Conservation (phyloP, 2,113 vertebrate species). For the Romanogobio albipinnatus region DNA sequence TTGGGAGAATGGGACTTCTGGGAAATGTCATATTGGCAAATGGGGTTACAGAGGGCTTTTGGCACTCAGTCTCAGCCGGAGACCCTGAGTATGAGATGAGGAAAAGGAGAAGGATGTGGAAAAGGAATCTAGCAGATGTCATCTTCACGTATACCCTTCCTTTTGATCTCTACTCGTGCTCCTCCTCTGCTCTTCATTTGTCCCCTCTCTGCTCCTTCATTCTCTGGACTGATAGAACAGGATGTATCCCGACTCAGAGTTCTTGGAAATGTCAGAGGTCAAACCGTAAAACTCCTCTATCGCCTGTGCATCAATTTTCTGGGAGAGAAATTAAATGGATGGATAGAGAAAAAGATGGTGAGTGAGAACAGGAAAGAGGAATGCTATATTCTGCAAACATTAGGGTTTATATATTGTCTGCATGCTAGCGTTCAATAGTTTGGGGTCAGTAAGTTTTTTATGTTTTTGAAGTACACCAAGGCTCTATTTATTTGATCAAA, state of each 20-base stretch:
- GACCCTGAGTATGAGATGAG: slow-evolving; percentile 44
- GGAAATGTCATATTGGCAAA: slow-evolving; percentile 51
- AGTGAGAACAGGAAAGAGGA: background rate
- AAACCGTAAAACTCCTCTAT: slow-evolving; percentile 98
- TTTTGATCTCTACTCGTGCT: slow-evolving; percentile 18
- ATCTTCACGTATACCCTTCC: slow-evolving; percentile 39
- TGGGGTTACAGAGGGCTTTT: slow-evolving; percentile 53
- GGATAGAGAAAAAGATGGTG: background rate
- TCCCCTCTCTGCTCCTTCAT: slow-evolving; percentile 69
- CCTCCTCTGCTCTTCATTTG: slow-evolving; percentile 3
- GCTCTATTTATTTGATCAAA: background rate
- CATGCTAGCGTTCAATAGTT: background rate
- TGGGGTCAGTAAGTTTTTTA: background rate
- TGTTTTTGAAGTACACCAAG: background rate
- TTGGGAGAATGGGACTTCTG: slow-evolving; percentile 4
- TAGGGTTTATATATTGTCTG: background rate
- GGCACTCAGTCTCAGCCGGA: slow-evolving; percentile 65
- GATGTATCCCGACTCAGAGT: slow-evolving; percentile 98
- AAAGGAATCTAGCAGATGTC: slow-evolving; percentile 27
- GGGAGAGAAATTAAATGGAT: slow-evolving; percentile 41
- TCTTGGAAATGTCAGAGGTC: slow-evolving; percentile 98
- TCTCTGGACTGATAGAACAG: slow-evolving; percentile 99
- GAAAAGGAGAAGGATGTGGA: slow-evolving; percentile 23
- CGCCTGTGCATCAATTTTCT: slow-evolving; percentile 99
- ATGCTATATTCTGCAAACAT: background rate